Evolutionary conservation across 2,888 invertebrate species (phyloP).

Genomic region (Anorthoa munda): DNA sequence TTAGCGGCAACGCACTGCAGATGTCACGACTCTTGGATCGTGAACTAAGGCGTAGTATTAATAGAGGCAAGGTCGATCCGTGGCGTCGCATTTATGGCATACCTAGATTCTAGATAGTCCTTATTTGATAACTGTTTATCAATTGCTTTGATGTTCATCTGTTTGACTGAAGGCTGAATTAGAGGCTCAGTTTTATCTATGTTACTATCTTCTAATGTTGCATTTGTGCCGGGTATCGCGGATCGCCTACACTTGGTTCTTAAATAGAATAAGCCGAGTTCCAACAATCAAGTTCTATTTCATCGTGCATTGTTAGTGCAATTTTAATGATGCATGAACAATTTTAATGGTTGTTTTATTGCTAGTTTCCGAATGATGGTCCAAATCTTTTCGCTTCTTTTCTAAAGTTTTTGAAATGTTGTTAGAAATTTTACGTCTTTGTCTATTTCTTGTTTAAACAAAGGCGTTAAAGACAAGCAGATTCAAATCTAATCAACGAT

Average conservation of each 20-base stretch:
- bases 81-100: conserved; percentile 64
- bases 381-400: background rate
- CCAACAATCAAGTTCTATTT: conserved; percentile 17
- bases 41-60: conserved; percentile 79
- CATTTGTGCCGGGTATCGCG: conserved; percentile 3
- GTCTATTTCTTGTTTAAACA: background rate
- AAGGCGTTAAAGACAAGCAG: conserved; percentile 6
- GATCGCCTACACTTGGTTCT: conserved; percentile 37
- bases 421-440: background rate
- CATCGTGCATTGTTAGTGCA: conserved; percentile 10
- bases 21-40: conserved; percentile 76
- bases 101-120: conserved; percentile 64
- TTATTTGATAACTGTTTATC: conserved; percentile 62
- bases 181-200: conserved; percentile 21
- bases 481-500: conserved; percentile 31
- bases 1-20: conserved; percentile 70
- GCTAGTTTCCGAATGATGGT: background rate
- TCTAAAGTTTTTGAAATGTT: background rate
- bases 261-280: conserved; percentile 32
- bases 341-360: conserved; percentile 8
- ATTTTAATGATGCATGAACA: conserved; percentile 25
- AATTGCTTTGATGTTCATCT: conserved; percentile 42
- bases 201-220: conserved; percentile 17
- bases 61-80: conserved; percentile 82
- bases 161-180: conserved; percentile 25